Conservation (phyloP, 2,888 invertebrate species). For the Calameuta filiformis region DNA sequence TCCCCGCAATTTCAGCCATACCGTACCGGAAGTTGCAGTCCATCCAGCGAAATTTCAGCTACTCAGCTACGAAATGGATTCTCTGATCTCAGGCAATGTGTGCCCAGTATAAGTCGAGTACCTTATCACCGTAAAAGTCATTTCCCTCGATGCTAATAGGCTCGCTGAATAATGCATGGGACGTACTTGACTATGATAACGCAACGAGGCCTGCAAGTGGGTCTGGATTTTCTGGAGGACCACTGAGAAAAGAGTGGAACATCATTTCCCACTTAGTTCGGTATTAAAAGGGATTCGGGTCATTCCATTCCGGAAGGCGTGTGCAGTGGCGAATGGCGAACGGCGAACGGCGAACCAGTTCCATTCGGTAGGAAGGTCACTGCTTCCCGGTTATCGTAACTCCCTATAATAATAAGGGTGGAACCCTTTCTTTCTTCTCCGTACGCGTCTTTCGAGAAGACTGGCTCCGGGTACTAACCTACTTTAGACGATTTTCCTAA, state of each 20-base stretch:
- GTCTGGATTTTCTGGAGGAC: conserved; percentile 25
- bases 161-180: conserved; percentile 52
- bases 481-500: too few relatives aligned
- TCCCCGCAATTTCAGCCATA: too few relatives aligned
- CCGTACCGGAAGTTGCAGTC: too few relatives aligned
- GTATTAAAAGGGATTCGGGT: conserved; percentile 52
- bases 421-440: too few relatives aligned
- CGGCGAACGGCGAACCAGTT: background rate
- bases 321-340: background rate
- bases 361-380: too few relatives aligned
- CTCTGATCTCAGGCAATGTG: too few relatives aligned
- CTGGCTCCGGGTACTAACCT: too few relatives aligned
- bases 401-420: too few relatives aligned
- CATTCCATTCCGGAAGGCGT: conserved; percentile 25
- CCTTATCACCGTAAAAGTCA: conserved; percentile 56
- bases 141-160: conserved; percentile 59
- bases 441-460: too few relatives aligned
- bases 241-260: conserved; percentile 45
- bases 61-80: too few relatives aligned
- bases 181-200: conserved; percentile 48
- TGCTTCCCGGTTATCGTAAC: too few relatives aligned
- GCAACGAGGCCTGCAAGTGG: conserved; percentile 39
- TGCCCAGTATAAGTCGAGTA: conserved; percentile 7
- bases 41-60: too few relatives aligned
- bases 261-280: conserved; percentile 55